Percentiles rank a stretch among this genome's conserved stretches.
Conservation (phyloP, 2,888 invertebrate genomes). For the Zaprionus lineosus region DNA sequence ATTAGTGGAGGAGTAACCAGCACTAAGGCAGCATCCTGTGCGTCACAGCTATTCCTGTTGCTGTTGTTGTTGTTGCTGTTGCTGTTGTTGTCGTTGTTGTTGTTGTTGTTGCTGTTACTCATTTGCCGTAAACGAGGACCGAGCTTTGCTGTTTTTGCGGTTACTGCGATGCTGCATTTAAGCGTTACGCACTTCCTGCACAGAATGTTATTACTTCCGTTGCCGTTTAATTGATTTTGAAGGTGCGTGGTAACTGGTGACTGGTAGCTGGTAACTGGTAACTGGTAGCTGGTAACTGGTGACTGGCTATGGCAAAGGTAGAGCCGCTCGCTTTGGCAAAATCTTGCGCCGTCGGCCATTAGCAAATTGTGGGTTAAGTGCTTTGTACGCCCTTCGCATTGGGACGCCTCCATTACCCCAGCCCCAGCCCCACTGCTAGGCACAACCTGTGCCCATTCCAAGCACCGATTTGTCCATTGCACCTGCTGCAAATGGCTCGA, state of each 20-base stretch:
- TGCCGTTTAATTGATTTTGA: constrained; percentile 78
- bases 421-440: neutral
- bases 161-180: constrained; percentile 60
- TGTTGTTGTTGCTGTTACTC: constrained; percentile 36
- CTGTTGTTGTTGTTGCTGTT: constrained; percentile 26
- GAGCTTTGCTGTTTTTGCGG: constrained; percentile 67
- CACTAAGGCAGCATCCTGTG: constrained; percentile 61
- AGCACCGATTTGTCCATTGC: constrained; percentile 45
- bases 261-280: no score
- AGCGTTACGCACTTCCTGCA: constrained; percentile 74
- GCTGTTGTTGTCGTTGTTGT: constrained; percentile 19
- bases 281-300: no score
- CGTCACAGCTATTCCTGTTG: constrained; percentile 39
- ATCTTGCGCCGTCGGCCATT: constrained; percentile 62
- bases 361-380: constrained; percentile 76
- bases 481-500: constrained; percentile 47
- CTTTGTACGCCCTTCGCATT: constrained; percentile 49
- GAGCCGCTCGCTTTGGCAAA: constrained; percentile 15
- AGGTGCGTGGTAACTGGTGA: constrained; percentile 66
- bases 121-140: constrained; percentile 57
- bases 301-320: constrained; percentile 9
- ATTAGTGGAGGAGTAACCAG: constrained; percentile 64
- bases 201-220: constrained; percentile 77
- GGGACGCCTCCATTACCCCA: constrained; percentile 9
- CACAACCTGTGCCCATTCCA: constrained; percentile 6